Evolutionary conservation across 2,797 vertebrate species (phyloP).

Genomic region (Cryptoblepharus egeriae): DNA sequence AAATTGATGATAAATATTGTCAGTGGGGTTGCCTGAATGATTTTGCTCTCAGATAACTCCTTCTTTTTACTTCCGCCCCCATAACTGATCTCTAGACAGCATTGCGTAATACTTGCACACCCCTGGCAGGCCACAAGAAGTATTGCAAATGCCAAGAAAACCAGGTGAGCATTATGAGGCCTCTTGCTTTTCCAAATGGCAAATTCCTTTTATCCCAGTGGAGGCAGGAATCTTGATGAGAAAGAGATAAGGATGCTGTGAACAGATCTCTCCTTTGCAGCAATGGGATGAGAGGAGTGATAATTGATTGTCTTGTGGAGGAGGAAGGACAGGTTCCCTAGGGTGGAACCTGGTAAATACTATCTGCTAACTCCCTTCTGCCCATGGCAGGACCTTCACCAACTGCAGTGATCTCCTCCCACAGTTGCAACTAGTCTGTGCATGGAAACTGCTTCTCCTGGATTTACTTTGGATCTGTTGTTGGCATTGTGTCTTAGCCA

Average conservation of each 20-base stretch:
- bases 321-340: slow-evolving; percentile 7
- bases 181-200: accelerated
- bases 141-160: accelerated
- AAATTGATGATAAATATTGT: no score
- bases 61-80: no score
- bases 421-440: not conserved
- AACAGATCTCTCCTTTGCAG: not conserved
- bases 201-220: accelerated
- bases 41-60: not conserved
- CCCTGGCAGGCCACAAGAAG: accelerated
- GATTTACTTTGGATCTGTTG: not conserved
- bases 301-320: not conserved
- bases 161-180: not conserved
- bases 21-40: not conserved
- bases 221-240: not conserved
- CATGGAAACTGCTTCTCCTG: not conserved
- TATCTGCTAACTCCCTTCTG: not conserved
- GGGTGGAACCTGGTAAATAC: not conserved
- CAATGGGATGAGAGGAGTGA: not conserved
- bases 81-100: not conserved
- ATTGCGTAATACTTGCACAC: not conserved
- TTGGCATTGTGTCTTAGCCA: not conserved
- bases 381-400: not conserved
- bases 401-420: not conserved
- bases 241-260: slow-evolving; percentile 2